These are phyloP conservation scores for Eriosoma lanigerum DNA, from an alignment of 1,140 invertebrate genomes.

Conservation along the genomic window DNA sequence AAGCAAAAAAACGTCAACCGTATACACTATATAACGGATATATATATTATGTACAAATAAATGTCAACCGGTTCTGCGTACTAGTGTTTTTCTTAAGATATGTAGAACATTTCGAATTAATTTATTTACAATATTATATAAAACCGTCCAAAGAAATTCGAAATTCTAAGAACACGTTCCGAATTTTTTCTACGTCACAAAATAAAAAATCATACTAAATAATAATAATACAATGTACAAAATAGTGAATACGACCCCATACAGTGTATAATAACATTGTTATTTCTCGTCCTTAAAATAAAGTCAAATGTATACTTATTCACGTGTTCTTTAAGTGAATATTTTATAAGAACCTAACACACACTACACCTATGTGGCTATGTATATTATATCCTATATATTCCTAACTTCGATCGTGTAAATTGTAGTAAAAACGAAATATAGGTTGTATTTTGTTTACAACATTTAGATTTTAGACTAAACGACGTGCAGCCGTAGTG, in stretches of 20 bases:
- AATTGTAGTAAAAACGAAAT: background rate
- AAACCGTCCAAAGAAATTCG: background rate
- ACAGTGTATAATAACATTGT: too few relatives aligned
- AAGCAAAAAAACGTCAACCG: background rate
- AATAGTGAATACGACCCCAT: too few relatives aligned
- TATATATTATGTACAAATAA: background rate
- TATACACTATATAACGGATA: background rate
- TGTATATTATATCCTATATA: too few relatives aligned
- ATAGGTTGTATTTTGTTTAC: constrained; percentile 6
- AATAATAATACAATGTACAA: too few relatives aligned
- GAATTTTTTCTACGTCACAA: background rate
- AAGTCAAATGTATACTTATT: too few relatives aligned
- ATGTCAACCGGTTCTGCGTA: background rate
- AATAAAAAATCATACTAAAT: too few relatives aligned
- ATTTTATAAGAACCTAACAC: too few relatives aligned
- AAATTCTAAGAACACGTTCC: constrained; percentile 1
- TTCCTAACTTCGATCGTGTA: too few relatives aligned
- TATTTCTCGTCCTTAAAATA: too few relatives aligned
- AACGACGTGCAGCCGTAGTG: background rate
- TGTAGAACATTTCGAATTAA: constrained; percentile 16
- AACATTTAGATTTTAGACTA: background rate
- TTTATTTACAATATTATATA: constrained; percentile 5
- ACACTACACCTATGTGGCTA: too few relatives aligned
- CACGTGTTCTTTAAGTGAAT: too few relatives aligned
- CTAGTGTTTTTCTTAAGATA: background rate